Evolutionary conservation across 2,113 vertebrate species (phyloP), one percentile per base, ranked within the genome.

Genomic region (Toxotes chatareus): DNA sequence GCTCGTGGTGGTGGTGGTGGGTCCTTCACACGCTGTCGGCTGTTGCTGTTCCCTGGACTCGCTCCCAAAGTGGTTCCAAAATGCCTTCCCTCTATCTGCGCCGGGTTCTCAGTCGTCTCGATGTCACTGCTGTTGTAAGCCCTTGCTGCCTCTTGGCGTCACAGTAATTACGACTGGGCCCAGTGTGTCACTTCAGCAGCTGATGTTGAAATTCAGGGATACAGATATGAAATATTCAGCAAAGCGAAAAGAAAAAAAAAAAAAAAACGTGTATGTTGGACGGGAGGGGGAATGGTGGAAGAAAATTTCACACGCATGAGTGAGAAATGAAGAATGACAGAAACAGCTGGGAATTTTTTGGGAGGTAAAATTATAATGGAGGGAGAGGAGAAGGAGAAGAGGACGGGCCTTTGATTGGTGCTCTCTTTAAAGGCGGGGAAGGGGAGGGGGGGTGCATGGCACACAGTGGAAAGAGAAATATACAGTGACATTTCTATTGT

Each of bases 161-260:
- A 9, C 27, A 44, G 40, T 53, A 66, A 19, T 32, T 40, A 16
- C 5, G 17, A 38, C 36, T 12, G 36, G 46, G 55, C 60, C 16
- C 9, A 19, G 27, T 23, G 61, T 66, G 57, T 69, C 66, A 61
- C 61, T 49, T 57, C 38, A 23, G 55, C 78, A 70, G 62, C 56
- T 55, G 67, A 64, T 74, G 67, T 31, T 57, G 46, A 79, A 76
- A 19, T 47, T 49, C 44, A 64, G 38, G 61, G 36, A 46, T 61
- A 40, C 72, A 10, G 38, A 59, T 74, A 79, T 86, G 36, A 92
- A 90, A 90, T 81, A 90, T 90, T 89, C 51, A 88, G 47, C 46
- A 55, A 83, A 53, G 51, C 23, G 23, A n/a, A 53, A 51, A 51
- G 21, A 53, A 4, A 53, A 79, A 42, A 46, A 3, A 27, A 53